Conservation (phyloP, 1,140 invertebrate species). For the Drosophila bipectinata region DNA sequence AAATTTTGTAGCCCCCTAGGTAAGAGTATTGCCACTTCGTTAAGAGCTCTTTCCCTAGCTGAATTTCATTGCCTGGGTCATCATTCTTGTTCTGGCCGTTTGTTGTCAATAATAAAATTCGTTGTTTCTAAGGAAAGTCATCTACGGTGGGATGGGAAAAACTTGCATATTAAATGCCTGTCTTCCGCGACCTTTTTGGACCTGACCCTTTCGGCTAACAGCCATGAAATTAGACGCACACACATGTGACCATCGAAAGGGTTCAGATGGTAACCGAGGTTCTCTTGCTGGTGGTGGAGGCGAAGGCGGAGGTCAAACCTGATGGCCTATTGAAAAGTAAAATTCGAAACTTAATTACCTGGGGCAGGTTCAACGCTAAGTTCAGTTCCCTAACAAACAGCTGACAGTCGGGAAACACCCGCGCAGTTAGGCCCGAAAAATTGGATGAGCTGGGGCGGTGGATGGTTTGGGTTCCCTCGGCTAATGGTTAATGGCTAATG, state of each 20-base stretch:
- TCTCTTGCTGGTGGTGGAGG: neutral
- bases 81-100: slow-evolving; percentile 49
- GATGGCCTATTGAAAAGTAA: slow-evolving; percentile 72
- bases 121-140: slow-evolving; percentile 24
- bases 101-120: slow-evolving; percentile 72
- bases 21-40: slow-evolving; percentile 39
- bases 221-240: slow-evolving; percentile 76
- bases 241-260: slow-evolving; percentile 72
- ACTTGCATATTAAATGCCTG: slow-evolving; percentile 69
- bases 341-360: slow-evolving; percentile 78
- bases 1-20: no score
- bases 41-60: slow-evolving; percentile 1
- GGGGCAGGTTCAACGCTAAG: slow-evolving; percentile 59
- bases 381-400: slow-evolving; percentile 63
- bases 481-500: slow-evolving; percentile 48
- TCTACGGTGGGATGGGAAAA: slow-evolving; percentile 10
- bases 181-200: slow-evolving; percentile 73
- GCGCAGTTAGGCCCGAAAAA: slow-evolving; percentile 59
- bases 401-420: slow-evolving; percentile 77
- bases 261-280: slow-evolving; percentile 39
- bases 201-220: slow-evolving; percentile 73
- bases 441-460: slow-evolving; percentile 15
- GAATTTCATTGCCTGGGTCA: slow-evolving; percentile 43
- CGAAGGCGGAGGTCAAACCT: slow-evolving; percentile 54
- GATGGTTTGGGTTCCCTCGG: slow-evolving; percentile 4